Conservation (phyloP, 1,140 invertebrate genomes). For the Eupristina koningsbergeri region DNA sequence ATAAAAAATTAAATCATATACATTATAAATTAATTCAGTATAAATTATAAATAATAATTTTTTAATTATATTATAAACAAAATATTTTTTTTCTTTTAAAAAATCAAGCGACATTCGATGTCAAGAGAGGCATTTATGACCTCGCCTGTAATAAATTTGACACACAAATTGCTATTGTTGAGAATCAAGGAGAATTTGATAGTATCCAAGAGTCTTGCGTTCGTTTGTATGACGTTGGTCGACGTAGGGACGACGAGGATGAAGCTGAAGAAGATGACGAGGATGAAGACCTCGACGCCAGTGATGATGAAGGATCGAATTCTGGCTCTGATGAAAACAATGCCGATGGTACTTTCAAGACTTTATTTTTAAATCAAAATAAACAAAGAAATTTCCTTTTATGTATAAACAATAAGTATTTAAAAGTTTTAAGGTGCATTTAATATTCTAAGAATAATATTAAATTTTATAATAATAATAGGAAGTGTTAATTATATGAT, state of each 20-base stretch:
- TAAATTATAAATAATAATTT: too few relatives aligned
- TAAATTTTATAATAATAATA: too few relatives aligned
- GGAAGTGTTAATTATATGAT: too few relatives aligned
- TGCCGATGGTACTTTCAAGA: conserved; percentile 67
- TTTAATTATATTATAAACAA: background rate
- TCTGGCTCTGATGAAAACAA: conserved; percentile 75
- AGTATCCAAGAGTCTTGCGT: conserved; percentile 88
- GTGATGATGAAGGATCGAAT: conserved; percentile 72
- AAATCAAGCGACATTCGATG: conserved; percentile 86
- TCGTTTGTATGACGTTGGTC: conserved; percentile 86
- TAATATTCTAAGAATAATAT: too few relatives aligned
- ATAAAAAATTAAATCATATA: too few relatives aligned
- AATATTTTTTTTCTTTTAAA: conserved; percentile 33
- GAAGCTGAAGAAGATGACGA: conserved; percentile 83
- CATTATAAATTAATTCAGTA: too few relatives aligned
- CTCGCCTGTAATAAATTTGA: conserved; percentile 83
- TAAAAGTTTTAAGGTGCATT: too few relatives aligned
- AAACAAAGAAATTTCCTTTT: too few relatives aligned
- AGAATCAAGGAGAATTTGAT: conserved; percentile 84
- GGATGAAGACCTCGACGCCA: conserved; percentile 76
- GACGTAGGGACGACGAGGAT: conserved; percentile 82
- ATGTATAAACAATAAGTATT: too few relatives aligned
- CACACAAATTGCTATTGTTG: conserved; percentile 87
- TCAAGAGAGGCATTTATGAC: conserved; percentile 86
- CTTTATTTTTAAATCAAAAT: too few relatives aligned